Evolutionary conservation across 2,888 invertebrate genomes (phyloP).

Genomic region (Bedellia somnulentella): DNA sequence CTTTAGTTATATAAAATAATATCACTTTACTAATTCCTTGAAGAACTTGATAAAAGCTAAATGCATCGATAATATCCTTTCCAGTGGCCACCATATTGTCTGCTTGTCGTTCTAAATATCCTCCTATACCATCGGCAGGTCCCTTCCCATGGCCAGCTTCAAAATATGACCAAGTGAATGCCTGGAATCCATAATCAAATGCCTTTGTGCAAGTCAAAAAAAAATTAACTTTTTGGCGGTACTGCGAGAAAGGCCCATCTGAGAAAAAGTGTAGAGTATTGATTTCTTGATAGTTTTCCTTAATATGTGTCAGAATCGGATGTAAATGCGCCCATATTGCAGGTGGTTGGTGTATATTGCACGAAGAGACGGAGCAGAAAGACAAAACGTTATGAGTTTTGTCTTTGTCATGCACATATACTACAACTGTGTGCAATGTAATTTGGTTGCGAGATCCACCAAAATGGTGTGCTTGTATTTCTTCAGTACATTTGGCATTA

Average conservation of each 20-base stretch:
- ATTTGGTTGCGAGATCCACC: constrained; percentile 2
- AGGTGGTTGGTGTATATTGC: constrained; percentile 1
- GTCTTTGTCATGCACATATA: constrained; percentile 6
- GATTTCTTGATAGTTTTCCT: not conserved
- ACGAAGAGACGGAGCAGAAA: constrained; percentile 1
- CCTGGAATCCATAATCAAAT: constrained; percentile 3
- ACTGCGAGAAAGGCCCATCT: constrained; percentile 4
- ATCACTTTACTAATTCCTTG: too few relatives aligned
- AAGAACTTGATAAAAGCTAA: not conserved
- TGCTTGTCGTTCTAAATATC: constrained; percentile 1
- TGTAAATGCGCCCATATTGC: constrained; percentile 7
- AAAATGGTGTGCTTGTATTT: constrained; percentile 2
- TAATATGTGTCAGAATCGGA: constrained; percentile 3
- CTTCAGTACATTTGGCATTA: not conserved
- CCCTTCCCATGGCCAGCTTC: constrained; percentile 1
- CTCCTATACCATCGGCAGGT: not conserved
- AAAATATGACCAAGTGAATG: not conserved
- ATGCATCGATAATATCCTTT: constrained; percentile 4
- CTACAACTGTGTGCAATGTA: constrained; percentile 3
- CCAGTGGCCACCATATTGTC: constrained; percentile 2
- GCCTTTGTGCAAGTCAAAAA: constrained; percentile 1
- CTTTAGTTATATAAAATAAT: too few relatives aligned
- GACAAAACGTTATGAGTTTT: not conserved
- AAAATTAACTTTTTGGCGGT: constrained; percentile 6
- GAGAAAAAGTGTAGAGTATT: constrained; percentile 2